These are phyloP conservation scores for Ondatra zibethicus DNA, from an alignment of 2,113 vertebrate genomes.

Conservation along the genomic window DNA sequence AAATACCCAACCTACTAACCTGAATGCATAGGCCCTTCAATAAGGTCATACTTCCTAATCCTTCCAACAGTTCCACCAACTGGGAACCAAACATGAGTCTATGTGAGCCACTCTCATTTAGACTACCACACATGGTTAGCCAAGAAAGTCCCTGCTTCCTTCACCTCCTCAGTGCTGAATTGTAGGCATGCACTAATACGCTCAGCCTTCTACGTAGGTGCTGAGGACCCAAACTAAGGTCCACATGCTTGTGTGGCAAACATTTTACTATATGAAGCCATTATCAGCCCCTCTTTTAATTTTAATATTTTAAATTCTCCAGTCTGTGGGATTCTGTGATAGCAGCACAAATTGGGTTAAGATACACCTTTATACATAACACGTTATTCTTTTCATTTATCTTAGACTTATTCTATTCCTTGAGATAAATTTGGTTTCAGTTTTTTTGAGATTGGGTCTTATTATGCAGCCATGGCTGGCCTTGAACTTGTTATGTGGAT, in stretches of 20 bases:
- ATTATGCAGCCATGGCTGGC: no score
- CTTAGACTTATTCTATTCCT: constrained; percentile 25
- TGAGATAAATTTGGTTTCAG: neutral
- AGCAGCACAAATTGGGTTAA: neutral
- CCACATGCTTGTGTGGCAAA: neutral
- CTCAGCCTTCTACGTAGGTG: neutral
- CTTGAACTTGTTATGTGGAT: no score
- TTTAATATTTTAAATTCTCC: neutral
- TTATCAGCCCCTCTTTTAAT: neutral
- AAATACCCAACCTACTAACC: neutral
- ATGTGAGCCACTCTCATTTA: neutral
- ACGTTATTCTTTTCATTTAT: constrained; percentile 9
- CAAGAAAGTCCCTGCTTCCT: neutral
- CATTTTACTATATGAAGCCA: neutral
- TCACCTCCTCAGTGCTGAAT: neutral
- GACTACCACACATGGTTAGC: no score
- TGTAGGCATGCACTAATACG: neutral
- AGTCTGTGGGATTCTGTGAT: neutral
- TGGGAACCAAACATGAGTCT: neutral
- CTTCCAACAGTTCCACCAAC: neutral
- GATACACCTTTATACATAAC: neutral
- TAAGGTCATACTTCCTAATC: neutral
- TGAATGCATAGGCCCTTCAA: neutral
- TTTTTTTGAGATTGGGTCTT: neutral
- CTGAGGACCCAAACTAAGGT: neutral